These are phyloP conservation scores for Pseudanteris insignis DNA, from an alignment of 2,888 invertebrate genomes.

Conservation along the genomic window DNA sequence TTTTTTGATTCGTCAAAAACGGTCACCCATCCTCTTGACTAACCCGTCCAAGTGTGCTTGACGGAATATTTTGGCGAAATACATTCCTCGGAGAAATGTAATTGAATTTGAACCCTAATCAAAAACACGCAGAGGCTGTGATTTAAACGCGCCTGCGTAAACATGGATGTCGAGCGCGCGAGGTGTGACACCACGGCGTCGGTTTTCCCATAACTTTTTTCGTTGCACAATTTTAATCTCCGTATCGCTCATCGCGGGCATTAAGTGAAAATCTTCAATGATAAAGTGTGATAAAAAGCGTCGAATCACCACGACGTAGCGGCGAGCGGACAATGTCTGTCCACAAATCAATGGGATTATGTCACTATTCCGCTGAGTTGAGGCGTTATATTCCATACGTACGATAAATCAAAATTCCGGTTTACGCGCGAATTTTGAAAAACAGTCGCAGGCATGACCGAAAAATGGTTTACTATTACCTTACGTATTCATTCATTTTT, in stretches of 20 bases:
- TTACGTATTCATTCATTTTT: too few relatives aligned
- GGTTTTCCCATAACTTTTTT: constrained; percentile 10
- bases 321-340: constrained; percentile 58
- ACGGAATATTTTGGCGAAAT: too few relatives aligned
- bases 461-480: too few relatives aligned
- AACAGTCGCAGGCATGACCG: too few relatives aligned
- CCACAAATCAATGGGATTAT: constrained; percentile 65
- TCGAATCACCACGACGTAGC: constrained; percentile 57
- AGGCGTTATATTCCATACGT: constrained; percentile 48
- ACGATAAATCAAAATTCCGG: constrained; percentile 62
- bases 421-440: too few relatives aligned
- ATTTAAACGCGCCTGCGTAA: too few relatives aligned
- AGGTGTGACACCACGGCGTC: too few relatives aligned
- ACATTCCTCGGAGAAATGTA: too few relatives aligned
- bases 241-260: constrained; percentile 44
- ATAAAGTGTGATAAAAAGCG: constrained; percentile 46
- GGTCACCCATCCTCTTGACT: constrained; percentile 11
- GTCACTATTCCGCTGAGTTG: constrained; percentile 62
- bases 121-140: too few relatives aligned
- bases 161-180: too few relatives aligned
- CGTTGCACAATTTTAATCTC: constrained; percentile 40
- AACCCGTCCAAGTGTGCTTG: too few relatives aligned
- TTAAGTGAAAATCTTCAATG: constrained; percentile 50
- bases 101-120: too few relatives aligned
- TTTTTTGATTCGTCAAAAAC: not conserved